These are phyloP conservation scores for Clarias laeviceps DNA, from an alignment of 2,797 vertebrate species.

Conservation along the genomic window DNA sequence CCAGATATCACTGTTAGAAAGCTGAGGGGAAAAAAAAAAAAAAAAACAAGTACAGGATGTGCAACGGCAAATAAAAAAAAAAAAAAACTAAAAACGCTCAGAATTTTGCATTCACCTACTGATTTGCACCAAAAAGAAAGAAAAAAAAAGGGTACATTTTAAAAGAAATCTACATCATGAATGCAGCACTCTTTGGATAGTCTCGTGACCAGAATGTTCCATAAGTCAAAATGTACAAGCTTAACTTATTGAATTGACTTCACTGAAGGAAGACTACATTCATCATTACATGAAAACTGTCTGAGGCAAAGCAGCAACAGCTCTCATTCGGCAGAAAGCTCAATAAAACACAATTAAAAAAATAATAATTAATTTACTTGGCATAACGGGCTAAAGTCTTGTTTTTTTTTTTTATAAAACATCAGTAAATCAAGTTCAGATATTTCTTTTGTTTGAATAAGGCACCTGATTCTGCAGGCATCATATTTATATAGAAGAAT, in stretches of 20 bases:
- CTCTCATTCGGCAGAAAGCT: constrained; percentile 72
- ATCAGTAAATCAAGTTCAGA: constrained; percentile 64
- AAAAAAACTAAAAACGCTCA: constrained; percentile 56
- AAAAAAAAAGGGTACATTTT: constrained; percentile 55
- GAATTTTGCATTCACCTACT: constrained; percentile 67
- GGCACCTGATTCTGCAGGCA: constrained; percentile 84
- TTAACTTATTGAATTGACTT: constrained; percentile 57
- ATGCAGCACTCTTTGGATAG: constrained; percentile 65
- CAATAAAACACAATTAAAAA: constrained; percentile 57
- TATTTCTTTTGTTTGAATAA: constrained; percentile 75
- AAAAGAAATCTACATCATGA: constrained; percentile 66
- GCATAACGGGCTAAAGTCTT: constrained; percentile 77
- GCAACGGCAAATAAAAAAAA: constrained; percentile 56
- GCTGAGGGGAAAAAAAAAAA: constrained; percentile 13
- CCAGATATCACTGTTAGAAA: constrained; percentile 9
- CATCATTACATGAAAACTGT: constrained; percentile 65
- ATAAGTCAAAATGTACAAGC: constrained; percentile 48
- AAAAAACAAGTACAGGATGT: constrained; percentile 58
- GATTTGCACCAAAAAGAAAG: constrained; percentile 62
- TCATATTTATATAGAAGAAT: constrained; percentile 70
- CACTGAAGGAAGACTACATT: constrained; percentile 80
- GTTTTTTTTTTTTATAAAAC: constrained; percentile 56
- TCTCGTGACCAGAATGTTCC: constrained; percentile 48
- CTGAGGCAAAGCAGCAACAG: constrained; percentile 71
- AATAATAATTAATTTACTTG: constrained; percentile 58